These are phyloP conservation scores for Drosophila sordidula DNA, from an alignment of 2,888 invertebrate genomes.

Conservation along the genomic window DNA sequence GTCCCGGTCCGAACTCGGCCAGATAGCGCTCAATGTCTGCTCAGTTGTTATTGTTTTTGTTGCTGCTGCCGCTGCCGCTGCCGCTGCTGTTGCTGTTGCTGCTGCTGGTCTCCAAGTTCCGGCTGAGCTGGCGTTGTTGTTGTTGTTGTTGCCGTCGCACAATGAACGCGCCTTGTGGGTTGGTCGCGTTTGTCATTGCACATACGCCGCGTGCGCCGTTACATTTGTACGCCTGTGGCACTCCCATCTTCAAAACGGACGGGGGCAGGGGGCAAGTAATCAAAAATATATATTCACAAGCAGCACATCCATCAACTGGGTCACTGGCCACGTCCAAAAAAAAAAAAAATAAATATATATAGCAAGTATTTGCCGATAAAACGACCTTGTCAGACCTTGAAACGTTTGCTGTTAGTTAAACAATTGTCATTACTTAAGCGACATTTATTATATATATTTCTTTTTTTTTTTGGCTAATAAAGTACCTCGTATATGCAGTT, in stretches of 20 bases:
- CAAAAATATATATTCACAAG: constrained; percentile 23
- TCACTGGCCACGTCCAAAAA: constrained; percentile 79
- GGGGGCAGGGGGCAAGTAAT: background rate
- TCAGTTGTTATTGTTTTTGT: constrained; percentile 19
- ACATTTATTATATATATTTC: background rate
- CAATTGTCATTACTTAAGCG: constrained; percentile 22
- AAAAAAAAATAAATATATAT: background rate
- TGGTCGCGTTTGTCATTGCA: constrained; percentile 62
- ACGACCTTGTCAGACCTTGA: constrained; percentile 84
- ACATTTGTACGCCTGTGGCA: constrained; percentile 29
- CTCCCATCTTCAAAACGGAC: constrained; percentile 15
- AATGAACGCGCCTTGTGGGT: constrained; percentile 59
- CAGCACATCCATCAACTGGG: constrained; percentile 68
- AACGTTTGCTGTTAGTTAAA: constrained; percentile 43
- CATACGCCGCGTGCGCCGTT: constrained; percentile 71
- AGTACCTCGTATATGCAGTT: background rate
- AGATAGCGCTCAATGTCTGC: constrained; percentile 51
- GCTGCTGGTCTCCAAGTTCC: constrained; percentile 61
- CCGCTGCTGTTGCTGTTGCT: constrained; percentile 16
- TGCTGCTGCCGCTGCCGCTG: too few species aligned
- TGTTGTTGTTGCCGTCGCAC: constrained; percentile 27
- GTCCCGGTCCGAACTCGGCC: constrained; percentile 47
- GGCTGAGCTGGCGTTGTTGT: constrained; percentile 59
- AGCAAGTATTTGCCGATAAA: constrained; percentile 28
- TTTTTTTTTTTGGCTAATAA: background rate